A percentile compares a stretch with the other conserved stretches of the same genome.
These are phyloP conservation scores for Scaptomyza parva DNA, from an alignment of 2,888 invertebrate genomes.

Conservation along the genomic window DNA sequence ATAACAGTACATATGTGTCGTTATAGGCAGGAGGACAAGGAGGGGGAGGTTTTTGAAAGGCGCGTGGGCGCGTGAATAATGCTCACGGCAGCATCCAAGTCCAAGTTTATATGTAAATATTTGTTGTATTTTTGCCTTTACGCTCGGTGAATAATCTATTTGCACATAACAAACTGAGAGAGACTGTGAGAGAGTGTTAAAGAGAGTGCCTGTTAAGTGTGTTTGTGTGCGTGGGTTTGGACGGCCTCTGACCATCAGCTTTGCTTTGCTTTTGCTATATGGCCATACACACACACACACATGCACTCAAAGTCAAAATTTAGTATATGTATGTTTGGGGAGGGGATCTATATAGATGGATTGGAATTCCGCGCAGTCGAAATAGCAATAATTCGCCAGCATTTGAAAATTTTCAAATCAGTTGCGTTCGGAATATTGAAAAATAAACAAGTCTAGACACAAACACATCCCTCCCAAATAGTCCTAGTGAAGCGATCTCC, in stretches of 20 bases:
- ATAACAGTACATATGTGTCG: slow-evolving; percentile 38
- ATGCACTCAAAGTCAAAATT: slow-evolving; percentile 27
- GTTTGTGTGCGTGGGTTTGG: slow-evolving; percentile 72
- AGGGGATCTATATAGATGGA: slow-evolving; percentile 65
- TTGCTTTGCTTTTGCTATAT: slow-evolving; percentile 49
- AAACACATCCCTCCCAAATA: slow-evolving; percentile 68
- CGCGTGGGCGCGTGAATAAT: slow-evolving; percentile 73
- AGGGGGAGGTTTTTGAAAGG: slow-evolving; percentile 29
- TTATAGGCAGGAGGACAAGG: slow-evolving; percentile 27
- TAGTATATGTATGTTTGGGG: slow-evolving; percentile 35
- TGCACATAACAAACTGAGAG: slow-evolving; percentile 59
- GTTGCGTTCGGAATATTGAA: slow-evolving; percentile 86
- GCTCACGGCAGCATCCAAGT: slow-evolving; percentile 70
- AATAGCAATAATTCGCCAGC: slow-evolving; percentile 82
- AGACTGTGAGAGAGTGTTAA: slow-evolving; percentile 5
- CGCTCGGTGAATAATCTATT: slow-evolving; percentile 74
- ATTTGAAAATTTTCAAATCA: slow-evolving; percentile 82
- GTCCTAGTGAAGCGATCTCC: slow-evolving; percentile 82
- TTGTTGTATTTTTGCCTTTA: slow-evolving; percentile 55
- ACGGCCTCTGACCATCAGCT: slow-evolving; percentile 79
- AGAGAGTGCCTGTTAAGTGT: slow-evolving; percentile 26
- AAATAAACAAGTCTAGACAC: slow-evolving; percentile 82
- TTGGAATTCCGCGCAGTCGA: slow-evolving; percentile 78
- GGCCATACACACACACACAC: slow-evolving; percentile 18
- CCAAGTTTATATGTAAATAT: slow-evolving; percentile 70